Conservation (phyloP, 92 coral and sea anemone species). For the Heliopora coerulea region DNA sequence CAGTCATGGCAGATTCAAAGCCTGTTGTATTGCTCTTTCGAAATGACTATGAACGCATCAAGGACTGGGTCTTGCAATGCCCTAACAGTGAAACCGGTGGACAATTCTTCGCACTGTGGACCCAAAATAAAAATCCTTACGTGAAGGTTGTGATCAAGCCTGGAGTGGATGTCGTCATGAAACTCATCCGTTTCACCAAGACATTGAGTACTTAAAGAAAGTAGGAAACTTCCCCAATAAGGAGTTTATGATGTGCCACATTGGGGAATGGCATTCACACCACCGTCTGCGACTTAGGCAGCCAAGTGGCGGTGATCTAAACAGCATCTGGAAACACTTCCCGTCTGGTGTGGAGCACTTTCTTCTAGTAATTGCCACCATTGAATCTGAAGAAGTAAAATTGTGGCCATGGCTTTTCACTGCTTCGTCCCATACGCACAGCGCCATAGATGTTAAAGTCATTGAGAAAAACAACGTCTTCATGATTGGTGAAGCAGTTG, state of each 20-base stretch:
- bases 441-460: neutral
- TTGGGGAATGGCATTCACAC: constrained; percentile 97
- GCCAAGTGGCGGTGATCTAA: constrained; percentile 85
- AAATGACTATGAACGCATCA: constrained; percentile 56
- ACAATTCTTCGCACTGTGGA: constrained; percentile 69
- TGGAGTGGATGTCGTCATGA: constrained; percentile 69
- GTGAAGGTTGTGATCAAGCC: constrained; percentile 78
- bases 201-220: constrained; percentile 66
- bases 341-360: constrained; percentile 77
- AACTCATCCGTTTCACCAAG: constrained; percentile 68
- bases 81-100: constrained; percentile 85
- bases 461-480: constrained; percentile 35
- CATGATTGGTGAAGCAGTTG: constrained; percentile 1
- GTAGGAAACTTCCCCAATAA: constrained; percentile 65
- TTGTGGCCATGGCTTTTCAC: constrained; percentile 25
- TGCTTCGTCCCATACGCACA: constrained; percentile 10
- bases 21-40: constrained; percentile 47
- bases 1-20: neutral
- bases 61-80: constrained; percentile 60
- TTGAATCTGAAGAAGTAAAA: constrained; percentile 23
- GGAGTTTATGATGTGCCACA: constrained; percentile 74
- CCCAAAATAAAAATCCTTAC: constrained; percentile 50
- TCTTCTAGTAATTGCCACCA: constrained; percentile 80
- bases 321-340: constrained; percentile 67
- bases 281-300: constrained; percentile 62